Base-by-base conservation (phyloP, 2,113 vertebrate genomes). In the Dendropsophus ebraccatus region DNA sequence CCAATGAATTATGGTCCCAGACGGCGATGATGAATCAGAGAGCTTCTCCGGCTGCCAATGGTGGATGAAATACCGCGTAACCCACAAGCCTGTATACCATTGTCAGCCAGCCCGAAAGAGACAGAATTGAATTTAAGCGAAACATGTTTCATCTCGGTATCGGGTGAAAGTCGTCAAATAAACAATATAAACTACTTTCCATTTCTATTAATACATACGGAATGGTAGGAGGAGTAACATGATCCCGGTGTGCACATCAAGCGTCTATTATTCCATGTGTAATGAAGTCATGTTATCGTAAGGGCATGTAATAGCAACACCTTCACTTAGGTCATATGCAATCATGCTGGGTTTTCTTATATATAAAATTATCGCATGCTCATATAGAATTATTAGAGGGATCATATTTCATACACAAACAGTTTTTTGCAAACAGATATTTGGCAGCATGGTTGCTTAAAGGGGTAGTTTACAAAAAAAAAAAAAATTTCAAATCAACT, bases 1-100 rank as follows among this genome's bases (percentile, higher is more conserved):
- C 10, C 62, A 62, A 60, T 52, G 67, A 87, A 81, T 81, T 87
- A 80, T 56, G 60, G 6, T 54, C 25, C 28, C 78, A 74, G 85
- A 72, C 76, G 30, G n/a, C 52, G 23, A 77, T 62, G 67, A 81
- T 62, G 74, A 87, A 81, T 87, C 37, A 32, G 41, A 37, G 23
- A 32, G n/a, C 52, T 35, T 74, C 50, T 80, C 77, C 25, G 54
- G 16, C 67, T 74, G 84, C 52, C 67, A 81, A 49, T 74, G 62
- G 60, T 77, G 74, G 54, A 52, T 74, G 41, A 23, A 81, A 81
- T 74, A 81, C 60, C 35, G 49, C 50, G 49, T 81, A 77, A 77
- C 74, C 47, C 74, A 30, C 47, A 77, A 54, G 19, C 7, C 1
- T 30, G 49, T 77, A 17, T 4, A 21, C 17, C 32, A 9, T 77